A percentile compares a stretch with the other conserved stretches of the same genome.
These are phyloP conservation scores for Horisme vitalbata DNA, from an alignment of 2,888 invertebrate genomes.

Conservation along the genomic window DNA sequence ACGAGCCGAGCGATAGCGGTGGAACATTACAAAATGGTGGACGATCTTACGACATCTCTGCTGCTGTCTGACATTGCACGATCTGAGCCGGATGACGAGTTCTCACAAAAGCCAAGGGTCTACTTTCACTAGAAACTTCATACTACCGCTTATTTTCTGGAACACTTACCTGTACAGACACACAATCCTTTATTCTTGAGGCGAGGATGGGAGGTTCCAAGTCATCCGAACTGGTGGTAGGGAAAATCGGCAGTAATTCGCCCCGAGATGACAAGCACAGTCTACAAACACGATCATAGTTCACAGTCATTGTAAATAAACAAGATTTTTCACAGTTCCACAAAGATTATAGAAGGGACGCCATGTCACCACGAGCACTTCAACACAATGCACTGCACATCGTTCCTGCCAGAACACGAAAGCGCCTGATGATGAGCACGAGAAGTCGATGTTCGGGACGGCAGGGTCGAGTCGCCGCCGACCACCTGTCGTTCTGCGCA, in stretches of 20 bases:
- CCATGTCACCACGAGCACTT: conserved; percentile 82
- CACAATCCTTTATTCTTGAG: conserved; percentile 85
- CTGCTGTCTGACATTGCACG: conserved; percentile 78
- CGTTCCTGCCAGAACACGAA: conserved; percentile 80
- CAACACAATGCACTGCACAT: conserved; percentile 81
- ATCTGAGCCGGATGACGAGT: conserved; percentile 80
- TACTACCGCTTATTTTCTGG: conserved; percentile 57
- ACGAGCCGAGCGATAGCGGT: conserved; percentile 78
- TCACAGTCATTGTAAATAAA: conserved; percentile 81
- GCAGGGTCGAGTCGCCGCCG: conserved; percentile 79
- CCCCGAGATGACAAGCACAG: conserved; percentile 84
- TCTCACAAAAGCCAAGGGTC: conserved; percentile 76
- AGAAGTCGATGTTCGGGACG: conserved; percentile 82
- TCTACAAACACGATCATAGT: conserved; percentile 84
- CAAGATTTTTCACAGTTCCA: conserved; percentile 65
- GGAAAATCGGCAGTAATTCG: conserved; percentile 84
- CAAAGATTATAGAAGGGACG: conserved; percentile 71
- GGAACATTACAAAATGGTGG: conserved; percentile 83
- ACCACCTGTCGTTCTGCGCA: conserved; percentile 84
- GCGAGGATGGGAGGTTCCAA: conserved; percentile 81
- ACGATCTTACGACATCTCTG: conserved; percentile 84
- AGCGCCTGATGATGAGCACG: conserved; percentile 83
- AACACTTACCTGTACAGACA: conserved; percentile 86
- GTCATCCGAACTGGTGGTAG: conserved; percentile 80
- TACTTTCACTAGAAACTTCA: conserved; percentile 78